Percentiles rank a stretch among this genome's conserved stretches.
These are phyloP conservation scores for Ceratina calcarata DNA, from an alignment of 1,140 invertebrate genomes.

Conservation along the genomic window DNA sequence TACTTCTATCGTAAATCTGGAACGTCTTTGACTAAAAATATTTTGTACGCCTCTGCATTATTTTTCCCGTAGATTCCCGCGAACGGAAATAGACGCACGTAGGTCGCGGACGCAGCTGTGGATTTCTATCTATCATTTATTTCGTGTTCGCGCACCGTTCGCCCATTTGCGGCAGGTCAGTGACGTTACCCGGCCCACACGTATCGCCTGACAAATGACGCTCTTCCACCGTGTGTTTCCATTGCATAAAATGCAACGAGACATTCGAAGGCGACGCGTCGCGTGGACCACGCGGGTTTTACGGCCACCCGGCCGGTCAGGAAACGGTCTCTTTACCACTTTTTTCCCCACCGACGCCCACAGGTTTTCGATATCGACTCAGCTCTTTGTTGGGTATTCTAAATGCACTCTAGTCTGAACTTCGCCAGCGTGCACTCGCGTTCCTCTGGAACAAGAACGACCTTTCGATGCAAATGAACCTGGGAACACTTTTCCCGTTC, in stretches of 20 bases:
- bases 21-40: constrained; percentile 5
- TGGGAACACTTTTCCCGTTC: no score
- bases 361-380: constrained; percentile 17
- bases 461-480: no score
- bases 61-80: constrained; percentile 15
- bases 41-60: constrained; percentile 31
- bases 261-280: constrained; percentile 5
- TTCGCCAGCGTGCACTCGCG: no score
- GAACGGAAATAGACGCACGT: constrained; percentile 67
- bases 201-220: constrained; percentile 42
- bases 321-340: constrained; percentile 18
- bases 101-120: constrained; percentile 57
- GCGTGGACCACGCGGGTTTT: constrained; percentile 35
- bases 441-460: no score
- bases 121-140: constrained; percentile 57
- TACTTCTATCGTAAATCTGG: constrained; percentile 2
- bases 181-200: constrained; percentile 56
- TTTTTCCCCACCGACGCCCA: constrained; percentile 19
- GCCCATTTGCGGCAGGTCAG: constrained; percentile 59
- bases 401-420: no score
- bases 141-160: constrained; percentile 48
- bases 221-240: constrained; percentile 26
- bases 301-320: constrained; percentile 21
- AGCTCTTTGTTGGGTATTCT: neutral
- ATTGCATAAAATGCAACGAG: constrained; percentile 2